These are phyloP conservation scores for Pyrgilauda ruficollis DNA, from an alignment of 2,113 vertebrate genomes.

Conservation along the genomic window DNA sequence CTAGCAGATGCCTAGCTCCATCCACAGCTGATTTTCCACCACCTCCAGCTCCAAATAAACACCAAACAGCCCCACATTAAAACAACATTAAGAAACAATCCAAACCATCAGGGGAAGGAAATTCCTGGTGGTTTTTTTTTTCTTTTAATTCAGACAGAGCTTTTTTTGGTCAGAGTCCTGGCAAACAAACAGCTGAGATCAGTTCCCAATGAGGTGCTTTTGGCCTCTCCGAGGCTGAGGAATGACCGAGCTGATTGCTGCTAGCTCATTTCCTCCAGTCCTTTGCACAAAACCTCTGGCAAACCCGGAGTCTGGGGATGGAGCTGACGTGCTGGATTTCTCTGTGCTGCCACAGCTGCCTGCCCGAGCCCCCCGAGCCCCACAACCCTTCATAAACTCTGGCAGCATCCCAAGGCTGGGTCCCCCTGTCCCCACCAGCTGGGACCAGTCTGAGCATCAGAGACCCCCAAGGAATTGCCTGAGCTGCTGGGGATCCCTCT, in stretches of 20 bases:
- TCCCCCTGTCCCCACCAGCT: no score
- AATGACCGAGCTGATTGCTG: conserved; percentile 36
- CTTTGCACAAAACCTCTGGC: not conserved
- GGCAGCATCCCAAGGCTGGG: not conserved
- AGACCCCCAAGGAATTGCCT: not conserved
- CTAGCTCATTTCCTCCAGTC: not conserved
- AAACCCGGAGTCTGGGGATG: not conserved
- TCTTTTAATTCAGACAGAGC: conserved; percentile 11
- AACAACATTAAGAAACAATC: conserved; percentile 53
- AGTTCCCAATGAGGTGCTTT: conserved; percentile 55
- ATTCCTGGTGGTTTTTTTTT: not conserved
- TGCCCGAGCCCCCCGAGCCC: not conserved
- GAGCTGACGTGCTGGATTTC: not conserved
- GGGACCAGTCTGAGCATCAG: not conserved
- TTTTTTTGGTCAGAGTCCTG: conserved; percentile 45
- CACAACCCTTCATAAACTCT: not conserved
- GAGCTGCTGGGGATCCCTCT: not conserved
- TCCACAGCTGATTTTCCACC: not conserved
- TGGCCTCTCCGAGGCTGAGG: not conserved
- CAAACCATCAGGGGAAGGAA: conserved; percentile 47
- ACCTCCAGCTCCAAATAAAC: not conserved
- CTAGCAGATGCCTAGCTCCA: not conserved
- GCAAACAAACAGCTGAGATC: conserved; percentile 52
- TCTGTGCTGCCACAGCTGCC: not conserved
- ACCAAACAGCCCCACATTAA: conserved; percentile 25